Conservation (phyloP, 2,113 vertebrate genomes). For the Atlantisia rogersi region DNA sequence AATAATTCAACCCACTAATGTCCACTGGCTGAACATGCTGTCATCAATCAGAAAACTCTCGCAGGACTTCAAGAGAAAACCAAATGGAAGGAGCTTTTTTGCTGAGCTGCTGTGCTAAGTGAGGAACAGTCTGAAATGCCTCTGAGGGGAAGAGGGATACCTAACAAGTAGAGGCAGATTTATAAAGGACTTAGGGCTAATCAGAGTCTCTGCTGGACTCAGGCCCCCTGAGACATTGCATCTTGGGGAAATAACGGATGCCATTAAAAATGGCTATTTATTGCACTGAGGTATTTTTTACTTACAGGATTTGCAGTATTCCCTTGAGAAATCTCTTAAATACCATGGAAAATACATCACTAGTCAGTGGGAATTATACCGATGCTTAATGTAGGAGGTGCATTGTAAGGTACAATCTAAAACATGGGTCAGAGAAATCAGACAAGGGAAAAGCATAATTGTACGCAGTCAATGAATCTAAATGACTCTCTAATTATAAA, state of each 20-base stretch:
- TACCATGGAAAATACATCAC: background rate
- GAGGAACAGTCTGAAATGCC: background rate
- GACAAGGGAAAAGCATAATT: background rate
- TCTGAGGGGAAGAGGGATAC: background rate
- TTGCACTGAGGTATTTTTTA: constrained; percentile 10
- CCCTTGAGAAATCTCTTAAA: constrained; percentile 22
- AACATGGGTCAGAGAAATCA: constrained; percentile 18
- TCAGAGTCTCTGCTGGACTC: background rate
- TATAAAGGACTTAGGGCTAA: background rate
- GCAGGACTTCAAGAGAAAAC: background rate
- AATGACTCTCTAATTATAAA: constrained; percentile 33
- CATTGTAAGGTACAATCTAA: background rate
- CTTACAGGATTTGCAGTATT: background rate
- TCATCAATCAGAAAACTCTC: constrained; percentile 24
- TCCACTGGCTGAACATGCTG: background rate
- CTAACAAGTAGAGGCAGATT: background rate
- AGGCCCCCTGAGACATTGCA: background rate
- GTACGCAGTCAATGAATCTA: background rate
- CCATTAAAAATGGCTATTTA: constrained; percentile 34
- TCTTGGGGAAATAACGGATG: constrained; percentile 1
- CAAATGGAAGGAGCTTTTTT: background rate
- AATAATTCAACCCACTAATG: background rate
- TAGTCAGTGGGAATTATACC: constrained; percentile 1
- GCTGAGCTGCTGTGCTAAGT: background rate
- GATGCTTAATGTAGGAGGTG: background rate